Base-by-base conservation (phyloP, 2,888 invertebrate species). In the Tetranychus truncatus region DNA sequence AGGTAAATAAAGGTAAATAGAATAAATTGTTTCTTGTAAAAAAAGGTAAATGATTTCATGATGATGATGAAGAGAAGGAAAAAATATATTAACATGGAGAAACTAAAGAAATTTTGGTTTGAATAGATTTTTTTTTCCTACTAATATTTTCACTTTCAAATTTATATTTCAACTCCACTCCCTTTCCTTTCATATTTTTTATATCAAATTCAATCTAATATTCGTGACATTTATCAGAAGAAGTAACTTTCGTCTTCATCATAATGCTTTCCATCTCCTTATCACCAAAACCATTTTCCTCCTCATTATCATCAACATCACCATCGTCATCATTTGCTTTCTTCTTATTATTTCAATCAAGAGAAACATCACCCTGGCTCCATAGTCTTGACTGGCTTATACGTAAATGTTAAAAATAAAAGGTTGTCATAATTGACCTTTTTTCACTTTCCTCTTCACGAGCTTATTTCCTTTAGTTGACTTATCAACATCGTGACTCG, bases 341-440 rank as follows among this genome's bases (percentile, higher is more conserved):
- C 34, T 3, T 55, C 55, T 55, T 55, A 15, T 55, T 15, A 55
- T 55, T 15, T 15, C 15, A 55, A 55, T 15, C 15, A 15, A 55
- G 55, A 55, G 9, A 9, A 15, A 55, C 55, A 55, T 55, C 55
- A 55, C 15, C 55, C 55, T 55, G 15, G 9, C 1, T 55, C 55
- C 55, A 15, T 55, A 1, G 55, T 34, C 55, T 55, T 55, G 55
- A 15, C 55, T 55, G 9, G 55, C 55, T 34, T 34, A 24, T 3
- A 34, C 34, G 4, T 34, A 3, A 34, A 34, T 1, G 34, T 4
- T 34, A 34, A 34, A 34, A 34, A 34, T 34, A 55, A 55, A 55
- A 55, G 55, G 55, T 55, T 55, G 55, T 55, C 55, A 55, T 55
- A 55, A 55, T 55, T 55, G 55, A 55, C 55, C 55, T 55, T 55